Evolutionary conservation across 2,888 invertebrate species (phyloP).

Genomic region (Eupithecia abbreviata): DNA sequence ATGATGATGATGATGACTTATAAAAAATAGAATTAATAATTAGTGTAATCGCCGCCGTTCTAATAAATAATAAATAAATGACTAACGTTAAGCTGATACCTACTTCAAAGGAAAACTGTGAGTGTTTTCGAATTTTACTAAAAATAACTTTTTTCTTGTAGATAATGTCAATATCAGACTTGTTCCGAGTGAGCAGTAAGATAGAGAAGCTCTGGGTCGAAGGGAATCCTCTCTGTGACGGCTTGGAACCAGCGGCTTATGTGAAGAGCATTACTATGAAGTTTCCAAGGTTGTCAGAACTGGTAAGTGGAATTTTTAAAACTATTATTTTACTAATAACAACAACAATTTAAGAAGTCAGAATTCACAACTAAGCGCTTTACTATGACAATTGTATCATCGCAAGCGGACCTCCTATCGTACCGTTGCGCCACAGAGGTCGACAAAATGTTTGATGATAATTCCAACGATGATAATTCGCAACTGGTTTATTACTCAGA

Average conservation of each 20-base stretch:
- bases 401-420: no score
- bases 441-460: no score
- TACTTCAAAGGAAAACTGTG: not conserved
- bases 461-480: no score
- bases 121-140: not conserved
- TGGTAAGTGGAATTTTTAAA: constrained; percentile 57
- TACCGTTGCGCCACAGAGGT: no score
- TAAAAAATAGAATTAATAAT: no score
- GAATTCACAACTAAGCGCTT: no score
- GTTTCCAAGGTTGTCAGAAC: constrained; percentile 70
- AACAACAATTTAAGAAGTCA: no score
- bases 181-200: constrained; percentile 71
- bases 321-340: not conserved
- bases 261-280: constrained; percentile 65
- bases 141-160: constrained; percentile 41
- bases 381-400: no score
- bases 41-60: no score
- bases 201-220: constrained; percentile 76
- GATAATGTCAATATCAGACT: constrained; percentile 65
- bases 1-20: no score
- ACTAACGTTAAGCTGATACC: not conserved
- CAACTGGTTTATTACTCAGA: no score
- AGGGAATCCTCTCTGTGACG: constrained; percentile 74
- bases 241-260: constrained; percentile 60
- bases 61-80: no score